Evolutionary conservation across 2,113 vertebrate species (phyloP).

Genomic region (Melozone crissalis): DNA sequence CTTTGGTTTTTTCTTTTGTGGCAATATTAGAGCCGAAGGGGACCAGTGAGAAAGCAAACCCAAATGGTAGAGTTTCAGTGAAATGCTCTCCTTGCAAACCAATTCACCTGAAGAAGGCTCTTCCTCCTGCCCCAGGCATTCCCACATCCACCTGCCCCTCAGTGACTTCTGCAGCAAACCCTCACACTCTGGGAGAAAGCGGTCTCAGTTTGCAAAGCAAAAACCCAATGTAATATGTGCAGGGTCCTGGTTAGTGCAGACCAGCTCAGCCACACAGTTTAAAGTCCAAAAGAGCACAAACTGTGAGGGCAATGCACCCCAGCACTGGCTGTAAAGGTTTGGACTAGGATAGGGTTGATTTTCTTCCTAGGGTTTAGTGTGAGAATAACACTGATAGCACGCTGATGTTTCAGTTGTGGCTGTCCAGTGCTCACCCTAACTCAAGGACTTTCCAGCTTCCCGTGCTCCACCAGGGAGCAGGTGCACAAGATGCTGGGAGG

Average conservation of each 20-base stretch:
- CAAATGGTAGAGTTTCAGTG: neutral
- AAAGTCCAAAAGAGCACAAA: neutral
- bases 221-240: accelerated
- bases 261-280: neutral
- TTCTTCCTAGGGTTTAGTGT: neutral
- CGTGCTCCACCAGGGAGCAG: neutral
- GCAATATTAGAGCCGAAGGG: neutral
- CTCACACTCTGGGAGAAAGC: neutral
- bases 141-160: too few relatives aligned
- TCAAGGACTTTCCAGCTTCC: neutral
- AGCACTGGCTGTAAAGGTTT: neutral
- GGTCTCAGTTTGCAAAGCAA: neutral
- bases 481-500: neutral
- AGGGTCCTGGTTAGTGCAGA: neutral
- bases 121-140: neutral
- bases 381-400: neutral
- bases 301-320: accelerated
- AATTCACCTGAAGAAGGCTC: neutral
- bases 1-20: neutral
- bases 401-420: neutral
- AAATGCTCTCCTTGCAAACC: neutral
- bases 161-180: neutral
- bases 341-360: neutral
- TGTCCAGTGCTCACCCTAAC: neutral
- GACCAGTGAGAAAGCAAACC: neutral